Evolutionary conservation across 2,113 vertebrate species (phyloP).

Genomic region (Hylia prasina): DNA sequence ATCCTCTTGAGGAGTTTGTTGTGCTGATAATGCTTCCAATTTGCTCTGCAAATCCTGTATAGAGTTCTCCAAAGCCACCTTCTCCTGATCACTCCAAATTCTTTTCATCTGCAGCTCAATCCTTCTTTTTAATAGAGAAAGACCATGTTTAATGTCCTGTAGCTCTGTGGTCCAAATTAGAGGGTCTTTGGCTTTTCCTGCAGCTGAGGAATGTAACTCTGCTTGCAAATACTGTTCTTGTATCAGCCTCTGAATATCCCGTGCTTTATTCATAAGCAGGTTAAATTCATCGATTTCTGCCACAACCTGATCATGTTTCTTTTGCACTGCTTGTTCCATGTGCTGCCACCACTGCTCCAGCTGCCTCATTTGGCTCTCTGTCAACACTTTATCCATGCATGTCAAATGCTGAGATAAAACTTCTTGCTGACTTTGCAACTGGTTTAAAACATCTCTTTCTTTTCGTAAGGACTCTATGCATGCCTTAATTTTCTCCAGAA

Average conservation of each 20-base stretch:
- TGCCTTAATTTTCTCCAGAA: slow-evolving; percentile 72
- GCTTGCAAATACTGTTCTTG: slow-evolving; percentile 45
- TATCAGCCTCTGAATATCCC: slow-evolving; percentile 71
- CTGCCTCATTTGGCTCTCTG: slow-evolving; percentile 68
- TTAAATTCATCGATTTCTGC: slow-evolving; percentile 60
- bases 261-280: slow-evolving; percentile 63
- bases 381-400: slow-evolving; percentile 69
- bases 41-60: slow-evolving; percentile 71
- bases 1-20: slow-evolving; percentile 43
- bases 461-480: slow-evolving; percentile 73
- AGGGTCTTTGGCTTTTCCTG: slow-evolving; percentile 46
- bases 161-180: slow-evolving; percentile 73
- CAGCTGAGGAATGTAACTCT: slow-evolving; percentile 21
- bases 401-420: slow-evolving; percentile 69
- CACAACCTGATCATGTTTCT: slow-evolving; percentile 63
- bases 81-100: slow-evolving; percentile 76
- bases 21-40: slow-evolving; percentile 58
- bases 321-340: slow-evolving; percentile 72
- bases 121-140: slow-evolving; percentile 69
- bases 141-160: slow-evolving; percentile 67
- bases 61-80: slow-evolving; percentile 65
- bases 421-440: slow-evolving; percentile 68
- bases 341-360: slow-evolving; percentile 77
- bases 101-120: slow-evolving; percentile 72
- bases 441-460: slow-evolving; percentile 70